Conservation (phyloP, 2,113 vertebrate genomes). For the Alligator sinensis region DNA sequence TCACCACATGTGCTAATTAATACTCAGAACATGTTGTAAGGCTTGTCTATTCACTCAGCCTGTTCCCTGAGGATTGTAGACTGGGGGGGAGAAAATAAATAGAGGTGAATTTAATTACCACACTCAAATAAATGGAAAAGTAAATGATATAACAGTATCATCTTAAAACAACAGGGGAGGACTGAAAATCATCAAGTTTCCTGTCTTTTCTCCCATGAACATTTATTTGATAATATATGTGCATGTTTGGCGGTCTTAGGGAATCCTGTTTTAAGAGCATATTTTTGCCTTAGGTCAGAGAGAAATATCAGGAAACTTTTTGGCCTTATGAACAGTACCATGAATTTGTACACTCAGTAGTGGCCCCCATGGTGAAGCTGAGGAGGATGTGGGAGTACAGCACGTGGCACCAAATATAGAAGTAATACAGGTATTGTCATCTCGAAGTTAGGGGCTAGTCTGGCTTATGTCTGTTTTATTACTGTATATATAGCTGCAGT, state of each 20-base stretch:
- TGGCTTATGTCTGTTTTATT: background rate
- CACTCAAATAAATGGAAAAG: background rate
- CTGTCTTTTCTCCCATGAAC: background rate
- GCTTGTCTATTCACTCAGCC: background rate
- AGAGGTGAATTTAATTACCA: too few species aligned
- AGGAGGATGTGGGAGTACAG: background rate
- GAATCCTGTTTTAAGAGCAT: background rate
- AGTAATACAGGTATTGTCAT: background rate
- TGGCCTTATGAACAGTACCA: background rate
- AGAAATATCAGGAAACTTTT: background rate
- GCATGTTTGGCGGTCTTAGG: background rate
- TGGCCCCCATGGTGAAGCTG: background rate
- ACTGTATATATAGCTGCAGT: background rate
- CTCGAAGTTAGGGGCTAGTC: background rate
- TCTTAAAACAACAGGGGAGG: background rate
- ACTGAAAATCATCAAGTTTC: background rate
- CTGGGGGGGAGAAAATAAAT: too few species aligned
- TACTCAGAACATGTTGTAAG: background rate
- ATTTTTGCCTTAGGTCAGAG: slow-evolving; percentile 5
- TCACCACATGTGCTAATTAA: background rate
- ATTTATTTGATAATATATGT: background rate
- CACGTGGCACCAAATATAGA: background rate
- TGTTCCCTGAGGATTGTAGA: background rate
- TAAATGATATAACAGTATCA: background rate
- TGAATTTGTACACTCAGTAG: background rate